These are phyloP conservation scores for Auanema sp. DNA, from an alignment of 2,888 invertebrate genomes.

Conservation along the genomic window DNA sequence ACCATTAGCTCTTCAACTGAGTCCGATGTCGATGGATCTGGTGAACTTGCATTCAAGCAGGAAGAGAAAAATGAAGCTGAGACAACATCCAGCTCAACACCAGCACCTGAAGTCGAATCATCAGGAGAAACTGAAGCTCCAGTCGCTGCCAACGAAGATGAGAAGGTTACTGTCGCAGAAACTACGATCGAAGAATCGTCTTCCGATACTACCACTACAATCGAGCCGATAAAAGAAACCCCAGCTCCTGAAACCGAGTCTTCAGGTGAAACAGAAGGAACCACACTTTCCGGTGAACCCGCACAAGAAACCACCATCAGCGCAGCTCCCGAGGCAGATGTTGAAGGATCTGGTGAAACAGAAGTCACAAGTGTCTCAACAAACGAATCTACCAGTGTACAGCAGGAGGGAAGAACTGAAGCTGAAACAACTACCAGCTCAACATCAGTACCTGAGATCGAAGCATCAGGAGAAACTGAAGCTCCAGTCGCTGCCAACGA, in stretches of 20 bases:
- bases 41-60: conserved; percentile 7
- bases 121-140: conserved; percentile 3
- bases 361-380: neutral
- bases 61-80: conserved; percentile 4
- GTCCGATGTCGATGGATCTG: conserved; percentile 9
- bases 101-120: neutral
- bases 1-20: conserved; percentile 3
- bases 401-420: neutral
- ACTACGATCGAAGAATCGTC: conserved; percentile 7
- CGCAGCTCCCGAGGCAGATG: neutral
- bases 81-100: neutral
- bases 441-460: too few relatives aligned
- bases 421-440: neutral
- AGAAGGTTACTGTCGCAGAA: neutral
- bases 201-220: too few relatives aligned
- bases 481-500: neutral
- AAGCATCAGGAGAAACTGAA: too few relatives aligned
- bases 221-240: too few relatives aligned
- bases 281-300: too few relatives aligned
- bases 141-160: conserved; percentile 12
- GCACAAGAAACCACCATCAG: conserved; percentile 7
- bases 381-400: conserved; percentile 6
- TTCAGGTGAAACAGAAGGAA: too few relatives aligned
- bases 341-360: neutral
- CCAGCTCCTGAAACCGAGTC: too few relatives aligned